Conservation (phyloP, 30 jellyfish, hydroid and myxozoan genomes). For the Hydractinia echinata region DNA sequence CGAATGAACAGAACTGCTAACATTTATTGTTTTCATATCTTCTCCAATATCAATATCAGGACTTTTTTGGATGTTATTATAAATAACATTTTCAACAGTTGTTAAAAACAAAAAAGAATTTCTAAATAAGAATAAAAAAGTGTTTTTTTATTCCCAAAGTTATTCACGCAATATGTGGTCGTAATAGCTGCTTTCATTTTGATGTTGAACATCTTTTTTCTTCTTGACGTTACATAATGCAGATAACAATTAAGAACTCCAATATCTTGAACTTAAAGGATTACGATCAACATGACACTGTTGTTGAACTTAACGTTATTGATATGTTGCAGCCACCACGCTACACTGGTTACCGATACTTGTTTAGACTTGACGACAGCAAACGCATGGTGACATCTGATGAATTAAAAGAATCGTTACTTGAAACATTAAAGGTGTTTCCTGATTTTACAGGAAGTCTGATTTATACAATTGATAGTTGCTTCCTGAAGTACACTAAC, state of each 20-base stretch:
- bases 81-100: too few relatives aligned
- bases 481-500: not conserved
- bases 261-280: not conserved
- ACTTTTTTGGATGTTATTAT: too few relatives aligned
- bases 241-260: not conserved
- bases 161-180: too few relatives aligned
- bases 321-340: not conserved
- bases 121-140: too few relatives aligned
- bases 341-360: not conserved
- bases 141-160: too few relatives aligned
- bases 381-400: not conserved
- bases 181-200: too few relatives aligned
- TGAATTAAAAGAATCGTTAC: not conserved
- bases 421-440: not conserved
- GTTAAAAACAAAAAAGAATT: too few relatives aligned
- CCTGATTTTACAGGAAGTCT: slow-evolving; percentile 8
- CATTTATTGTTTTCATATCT: too few relatives aligned
- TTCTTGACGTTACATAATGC: not conserved
- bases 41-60: too few relatives aligned
- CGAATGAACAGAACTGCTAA: too few relatives aligned
- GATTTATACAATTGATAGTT: not conserved
- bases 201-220: too few relatives aligned
- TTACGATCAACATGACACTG: slow-evolving; percentile 5
- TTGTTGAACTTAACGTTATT: not conserved
- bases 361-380: not conserved